Evolutionary conservation across 1,140 invertebrate genomes (phyloP).

Genomic region (Sitobion miscanthi): DNA sequence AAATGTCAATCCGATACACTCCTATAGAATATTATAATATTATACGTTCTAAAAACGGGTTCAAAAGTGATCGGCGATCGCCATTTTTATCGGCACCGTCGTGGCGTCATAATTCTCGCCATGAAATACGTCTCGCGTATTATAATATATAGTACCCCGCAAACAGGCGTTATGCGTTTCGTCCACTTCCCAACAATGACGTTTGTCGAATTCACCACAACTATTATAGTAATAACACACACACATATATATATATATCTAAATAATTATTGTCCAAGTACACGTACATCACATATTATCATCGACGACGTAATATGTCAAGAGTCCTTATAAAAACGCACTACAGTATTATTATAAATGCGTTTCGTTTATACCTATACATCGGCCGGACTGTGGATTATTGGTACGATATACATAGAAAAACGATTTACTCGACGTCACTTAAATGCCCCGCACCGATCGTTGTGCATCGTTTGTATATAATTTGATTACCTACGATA

Average conservation of each 20-base stretch:
- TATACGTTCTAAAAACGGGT: not conserved
- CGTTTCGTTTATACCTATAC: not conserved
- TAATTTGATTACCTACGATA: not conserved
- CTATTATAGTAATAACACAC: not conserved
- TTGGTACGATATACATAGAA: not conserved
- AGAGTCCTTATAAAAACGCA: not conserved
- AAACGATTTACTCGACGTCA: not conserved
- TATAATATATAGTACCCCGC: not conserved
- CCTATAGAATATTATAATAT: not conserved
- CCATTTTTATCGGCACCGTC: not conserved
- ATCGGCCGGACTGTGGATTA: not conserved
- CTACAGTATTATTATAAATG: not conserved
- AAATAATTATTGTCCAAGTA: not conserved
- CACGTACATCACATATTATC: not conserved
- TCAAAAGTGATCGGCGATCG: not conserved
- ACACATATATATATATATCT: no score
- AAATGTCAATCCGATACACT: not conserved
- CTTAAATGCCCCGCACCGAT: not conserved
- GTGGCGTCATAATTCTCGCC: not conserved
- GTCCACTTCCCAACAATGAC: not conserved
- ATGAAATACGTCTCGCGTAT: no score
- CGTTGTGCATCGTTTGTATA: not conserved
- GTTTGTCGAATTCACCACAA: not conserved
- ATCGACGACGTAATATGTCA: not conserved
- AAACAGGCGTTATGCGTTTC: not conserved